These are phyloP conservation scores for Ecliptopera silaceata DNA, from an alignment of 2,888 invertebrate genomes.

Conservation along the genomic window DNA sequence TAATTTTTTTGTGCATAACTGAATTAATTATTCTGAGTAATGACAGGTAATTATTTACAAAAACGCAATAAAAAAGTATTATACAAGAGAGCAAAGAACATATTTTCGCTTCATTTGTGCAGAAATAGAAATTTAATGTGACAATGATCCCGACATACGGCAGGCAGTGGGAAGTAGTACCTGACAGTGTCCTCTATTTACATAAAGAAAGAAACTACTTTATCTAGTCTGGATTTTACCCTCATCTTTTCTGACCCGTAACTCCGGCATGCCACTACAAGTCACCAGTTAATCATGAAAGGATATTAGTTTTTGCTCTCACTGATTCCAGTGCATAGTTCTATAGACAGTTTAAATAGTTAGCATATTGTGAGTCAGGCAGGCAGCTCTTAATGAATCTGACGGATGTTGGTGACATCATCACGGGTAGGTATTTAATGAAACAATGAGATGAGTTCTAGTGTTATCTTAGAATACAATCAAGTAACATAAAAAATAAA, in stretches of 20 bases:
- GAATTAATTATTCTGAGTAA: conserved; percentile 6
- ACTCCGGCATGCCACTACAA: no score
- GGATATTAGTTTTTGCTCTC: no score
- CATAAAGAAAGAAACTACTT: no score
- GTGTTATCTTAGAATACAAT: no score
- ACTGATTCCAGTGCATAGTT: conserved; percentile 6
- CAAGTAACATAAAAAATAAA: no score
- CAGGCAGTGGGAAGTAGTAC: background rate
- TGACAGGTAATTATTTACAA: conserved; percentile 23
- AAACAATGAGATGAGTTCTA: no score
- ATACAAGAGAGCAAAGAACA: conserved; percentile 25
- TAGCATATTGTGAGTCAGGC: background rate
- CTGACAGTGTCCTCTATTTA: no score
- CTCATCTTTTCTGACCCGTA: no score
- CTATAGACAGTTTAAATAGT: background rate
- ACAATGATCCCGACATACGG: conserved; percentile 45
- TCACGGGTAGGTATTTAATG: background rate
- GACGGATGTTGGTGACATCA: conserved; percentile 1
- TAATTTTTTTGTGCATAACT: no score
- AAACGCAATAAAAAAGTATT: conserved; percentile 26
- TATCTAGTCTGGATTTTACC: no score
- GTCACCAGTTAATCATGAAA: no score
- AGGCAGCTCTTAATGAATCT: background rate
- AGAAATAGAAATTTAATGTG: conserved; percentile 62
- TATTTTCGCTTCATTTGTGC: conserved; percentile 56